Evolutionary conservation across 2,113 vertebrate species (phyloP).

Genomic region (Paramisgurnus dabryanus): DNA sequence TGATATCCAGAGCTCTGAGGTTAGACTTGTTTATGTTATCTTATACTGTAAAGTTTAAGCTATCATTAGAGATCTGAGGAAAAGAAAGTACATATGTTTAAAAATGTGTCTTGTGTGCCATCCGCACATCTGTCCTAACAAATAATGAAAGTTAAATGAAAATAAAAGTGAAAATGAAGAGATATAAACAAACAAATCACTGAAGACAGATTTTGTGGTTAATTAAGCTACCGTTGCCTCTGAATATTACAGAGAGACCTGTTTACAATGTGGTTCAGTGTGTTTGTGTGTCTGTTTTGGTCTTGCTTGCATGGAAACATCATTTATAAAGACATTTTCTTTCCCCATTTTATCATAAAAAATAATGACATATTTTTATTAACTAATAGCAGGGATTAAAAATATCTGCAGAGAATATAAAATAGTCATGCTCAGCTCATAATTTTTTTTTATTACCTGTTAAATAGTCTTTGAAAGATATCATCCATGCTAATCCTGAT

Average conservation of each 20-base stretch:
- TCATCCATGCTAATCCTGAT: no score
- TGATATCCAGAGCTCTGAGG: conserved; percentile 52
- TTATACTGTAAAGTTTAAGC: conserved; percentile 39
- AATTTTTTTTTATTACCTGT: no score
- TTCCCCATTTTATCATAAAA: background rate
- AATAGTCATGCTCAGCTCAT: no score
- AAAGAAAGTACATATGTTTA: background rate
- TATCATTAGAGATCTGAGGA: conserved; percentile 35
- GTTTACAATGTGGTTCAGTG: background rate
- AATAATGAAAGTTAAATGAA: conserved; percentile 25
- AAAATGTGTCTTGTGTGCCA: background rate
- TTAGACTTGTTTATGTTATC: conserved; percentile 51
- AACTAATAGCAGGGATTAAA: no score
- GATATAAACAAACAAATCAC: background rate
- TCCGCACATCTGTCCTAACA: conserved; percentile 14
- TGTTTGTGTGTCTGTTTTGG: background rate
- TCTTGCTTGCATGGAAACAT: background rate
- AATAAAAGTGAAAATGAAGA: conserved; percentile 26
- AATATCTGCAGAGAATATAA: no score
- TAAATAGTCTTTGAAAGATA: no score
- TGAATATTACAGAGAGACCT: background rate
- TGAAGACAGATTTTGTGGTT: conserved; percentile 11
- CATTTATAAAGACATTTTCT: background rate
- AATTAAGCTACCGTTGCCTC: background rate
- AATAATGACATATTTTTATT: background rate